A percentile compares a stretch with the other conserved stretches of the same genome.
phyloP scores from a whole-genome alignment of 2,113 vertebrate species.

The Arizona elegans region DNA sequence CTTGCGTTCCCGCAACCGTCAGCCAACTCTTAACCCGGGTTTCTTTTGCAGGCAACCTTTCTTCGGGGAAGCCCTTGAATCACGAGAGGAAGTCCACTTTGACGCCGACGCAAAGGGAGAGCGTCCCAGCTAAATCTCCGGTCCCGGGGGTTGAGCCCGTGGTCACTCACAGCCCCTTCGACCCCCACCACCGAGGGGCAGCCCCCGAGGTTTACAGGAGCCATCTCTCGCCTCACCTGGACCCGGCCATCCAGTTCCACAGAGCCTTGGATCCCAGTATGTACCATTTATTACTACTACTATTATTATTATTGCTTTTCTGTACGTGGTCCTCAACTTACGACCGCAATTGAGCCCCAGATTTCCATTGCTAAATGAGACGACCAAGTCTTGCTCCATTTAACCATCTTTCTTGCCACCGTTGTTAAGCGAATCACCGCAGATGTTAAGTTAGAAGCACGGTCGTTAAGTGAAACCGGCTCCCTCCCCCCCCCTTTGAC shows the following conservation, averaged over 20 bases:
- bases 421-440: no score
- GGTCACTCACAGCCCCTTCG: conserved; percentile 88
- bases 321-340: neutral
- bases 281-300: neutral
- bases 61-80: conserved; percentile 81
- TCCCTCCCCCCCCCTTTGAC: no score
- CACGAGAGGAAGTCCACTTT: conserved; percentile 91
- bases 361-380: neutral
- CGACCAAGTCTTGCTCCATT: neutral
- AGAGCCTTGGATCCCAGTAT: conserved; percentile 90
- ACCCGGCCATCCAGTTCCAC: conserved; percentile 87
- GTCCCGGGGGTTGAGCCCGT: conserved; percentile 85
- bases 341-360: neutral
- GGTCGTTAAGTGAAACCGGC: no score
- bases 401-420: no score
- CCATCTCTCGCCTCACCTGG: conserved; percentile 87
- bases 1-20: neutral
- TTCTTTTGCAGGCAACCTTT: conserved; percentile 72
- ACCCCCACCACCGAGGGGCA: conserved; percentile 85
- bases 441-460: no score
- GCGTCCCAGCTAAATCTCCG: conserved; percentile 88
- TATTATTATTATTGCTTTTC: neutral
- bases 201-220: conserved; percentile 84
- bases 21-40: neutral
- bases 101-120: conserved; percentile 92